Conservation (phyloP, 2,113 vertebrate species). For the Lepisosteus oculatus region DNA sequence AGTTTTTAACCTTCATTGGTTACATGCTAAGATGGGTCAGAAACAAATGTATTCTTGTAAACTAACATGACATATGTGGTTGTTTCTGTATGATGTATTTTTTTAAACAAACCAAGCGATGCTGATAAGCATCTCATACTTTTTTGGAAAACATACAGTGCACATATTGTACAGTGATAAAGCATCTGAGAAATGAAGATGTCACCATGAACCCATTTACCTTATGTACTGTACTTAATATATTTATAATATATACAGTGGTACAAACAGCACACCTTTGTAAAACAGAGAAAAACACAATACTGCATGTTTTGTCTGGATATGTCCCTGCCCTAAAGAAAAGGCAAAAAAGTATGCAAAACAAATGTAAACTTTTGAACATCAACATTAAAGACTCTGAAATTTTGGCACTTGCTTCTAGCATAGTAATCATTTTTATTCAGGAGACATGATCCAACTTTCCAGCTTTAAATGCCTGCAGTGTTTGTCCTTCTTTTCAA, state of each 20-base stretch:
- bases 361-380: neutral
- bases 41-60: neutral
- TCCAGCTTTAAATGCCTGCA: neutral
- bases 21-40: conserved; percentile 8
- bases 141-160: conserved; percentile 13
- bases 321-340: neutral
- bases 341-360: neutral
- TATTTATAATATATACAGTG: conserved; percentile 30
- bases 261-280: conserved; percentile 23
- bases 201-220: conserved; percentile 34
- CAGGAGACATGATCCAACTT: neutral
- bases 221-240: conserved; percentile 34
- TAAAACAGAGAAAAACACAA: conserved; percentile 25
- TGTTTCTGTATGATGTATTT: neutral
- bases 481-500: neutral
- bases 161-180: conserved; percentile 2
- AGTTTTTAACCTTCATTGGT: conserved; percentile 43
- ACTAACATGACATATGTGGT: conserved; percentile 11
- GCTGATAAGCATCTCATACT: neutral
- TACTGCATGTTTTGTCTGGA: neutral
- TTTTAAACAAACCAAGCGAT: conserved; percentile 10
- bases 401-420: neutral
- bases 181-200: conserved; percentile 35
- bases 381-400: neutral
- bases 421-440: conserved; percentile 6